Conservation (phyloP, 2,113 vertebrate genomes). For the Melanotaenia duboulayi region DNA sequence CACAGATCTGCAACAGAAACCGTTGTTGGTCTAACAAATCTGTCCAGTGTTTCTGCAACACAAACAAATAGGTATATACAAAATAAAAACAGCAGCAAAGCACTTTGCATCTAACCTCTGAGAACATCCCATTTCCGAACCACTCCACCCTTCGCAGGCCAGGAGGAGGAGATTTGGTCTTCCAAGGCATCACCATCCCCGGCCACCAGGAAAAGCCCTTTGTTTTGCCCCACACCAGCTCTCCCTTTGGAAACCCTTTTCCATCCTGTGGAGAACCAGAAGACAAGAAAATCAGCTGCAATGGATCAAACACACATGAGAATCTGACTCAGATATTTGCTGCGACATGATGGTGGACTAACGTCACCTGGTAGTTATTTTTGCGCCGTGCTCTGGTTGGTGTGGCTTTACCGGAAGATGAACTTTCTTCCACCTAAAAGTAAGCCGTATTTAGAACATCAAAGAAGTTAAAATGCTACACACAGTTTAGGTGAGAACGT, state of each 20-base stretch:
- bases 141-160: slow-evolving; percentile 92
- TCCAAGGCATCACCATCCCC: slow-evolving; percentile 89
- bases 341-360: background rate
- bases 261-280: slow-evolving; percentile 83
- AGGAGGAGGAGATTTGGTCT: slow-evolving; percentile 75
- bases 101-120: slow-evolving; percentile 84
- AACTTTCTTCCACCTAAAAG: slow-evolving; percentile 58
- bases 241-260: slow-evolving; percentile 87
- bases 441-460: slow-evolving; percentile 14
- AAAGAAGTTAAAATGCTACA: background rate
- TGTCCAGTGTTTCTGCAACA: background rate
- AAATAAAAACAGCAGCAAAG: background rate
- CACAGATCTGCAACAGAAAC: slow-evolving; percentile 82
- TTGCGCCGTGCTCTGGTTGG: slow-evolving; percentile 54
- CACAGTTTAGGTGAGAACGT: background rate
- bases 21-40: background rate
- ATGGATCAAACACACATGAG: background rate
- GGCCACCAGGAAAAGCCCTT: slow-evolving; percentile 96
- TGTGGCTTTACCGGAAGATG: slow-evolving; percentile 31
- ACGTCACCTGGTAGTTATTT: slow-evolving; percentile 67
- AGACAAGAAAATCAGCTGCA: background rate
- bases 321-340: background rate
- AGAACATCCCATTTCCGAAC: slow-evolving; percentile 96
- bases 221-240: slow-evolving; percentile 93
- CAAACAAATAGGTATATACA: background rate